Evolutionary conservation across 2,888 invertebrate species (phyloP).

Genomic region (Eupsilia transversa): DNA sequence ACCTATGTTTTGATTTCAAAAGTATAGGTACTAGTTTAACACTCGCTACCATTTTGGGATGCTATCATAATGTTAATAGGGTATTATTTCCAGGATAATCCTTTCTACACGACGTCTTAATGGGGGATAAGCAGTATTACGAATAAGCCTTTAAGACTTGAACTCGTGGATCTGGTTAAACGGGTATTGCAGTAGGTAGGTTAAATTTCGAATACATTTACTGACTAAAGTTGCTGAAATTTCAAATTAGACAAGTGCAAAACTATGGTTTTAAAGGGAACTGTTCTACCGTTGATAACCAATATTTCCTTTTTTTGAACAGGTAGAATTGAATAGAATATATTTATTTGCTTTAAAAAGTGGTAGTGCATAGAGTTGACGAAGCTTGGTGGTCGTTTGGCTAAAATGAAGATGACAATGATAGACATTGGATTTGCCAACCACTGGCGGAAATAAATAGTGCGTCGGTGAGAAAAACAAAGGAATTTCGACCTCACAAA

Average conservation of each 20-base stretch:
- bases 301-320: background rate
- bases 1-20: slow-evolving; percentile 56
- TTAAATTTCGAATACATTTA: background rate
- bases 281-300: background rate
- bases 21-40: slow-evolving; percentile 41
- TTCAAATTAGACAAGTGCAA: background rate
- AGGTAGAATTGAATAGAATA: too few species aligned
- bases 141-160: slow-evolving; percentile 39
- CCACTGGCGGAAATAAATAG: background rate
- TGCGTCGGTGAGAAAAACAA: background rate
- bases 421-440: background rate
- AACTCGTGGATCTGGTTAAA: slow-evolving; percentile 33
- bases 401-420: too few species aligned
- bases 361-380: background rate
- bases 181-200: background rate
- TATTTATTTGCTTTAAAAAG: too few species aligned
- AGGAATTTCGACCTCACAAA: background rate
- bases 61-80: slow-evolving; percentile 53
- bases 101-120: slow-evolving; percentile 60
- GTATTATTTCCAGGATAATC: slow-evolving; percentile 59
- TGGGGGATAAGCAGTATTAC: slow-evolving; percentile 57
- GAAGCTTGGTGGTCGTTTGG: background rate
- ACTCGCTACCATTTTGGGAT: slow-evolving; percentile 57
- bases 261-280: background rate
- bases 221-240: background rate